A percentile compares a stretch with the other conserved stretches of the same genome.
Evolutionary conservation across 2,797 vertebrate genomes (phyloP).

Genomic region (Octomys mimax): DNA sequence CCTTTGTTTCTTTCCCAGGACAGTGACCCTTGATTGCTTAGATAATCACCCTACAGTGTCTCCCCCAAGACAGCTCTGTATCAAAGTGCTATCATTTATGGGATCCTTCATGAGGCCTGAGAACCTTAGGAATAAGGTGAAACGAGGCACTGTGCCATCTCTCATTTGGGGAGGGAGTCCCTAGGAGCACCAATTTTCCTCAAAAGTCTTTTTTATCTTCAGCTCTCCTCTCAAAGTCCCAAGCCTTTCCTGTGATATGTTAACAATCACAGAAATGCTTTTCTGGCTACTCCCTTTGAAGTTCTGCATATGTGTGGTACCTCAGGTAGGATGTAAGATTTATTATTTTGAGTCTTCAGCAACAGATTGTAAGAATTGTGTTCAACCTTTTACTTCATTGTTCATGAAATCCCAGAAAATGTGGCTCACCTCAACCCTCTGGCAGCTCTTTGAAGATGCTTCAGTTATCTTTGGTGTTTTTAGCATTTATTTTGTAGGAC

Average conservation of each 20-base stretch:
- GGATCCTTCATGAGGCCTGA: background rate
- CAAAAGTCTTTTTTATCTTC: background rate
- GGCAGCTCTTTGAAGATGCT: background rate
- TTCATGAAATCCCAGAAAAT: background rate
- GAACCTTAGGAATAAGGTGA: background rate
- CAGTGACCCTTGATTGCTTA: constrained; percentile 1
- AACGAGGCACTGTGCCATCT: background rate
- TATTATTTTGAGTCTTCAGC: constrained; percentile 9
- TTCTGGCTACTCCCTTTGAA: background rate
- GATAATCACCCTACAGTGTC: background rate
- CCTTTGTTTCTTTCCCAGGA: background rate
- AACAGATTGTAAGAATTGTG: constrained; percentile 1
- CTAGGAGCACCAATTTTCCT: background rate
- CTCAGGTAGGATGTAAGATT: constrained; percentile 7
- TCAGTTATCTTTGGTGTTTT: background rate
- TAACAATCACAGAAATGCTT: background rate
- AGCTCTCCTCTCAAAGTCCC: background rate
- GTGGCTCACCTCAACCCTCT: background rate
- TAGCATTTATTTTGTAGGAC: background rate
- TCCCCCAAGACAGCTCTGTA: background rate
- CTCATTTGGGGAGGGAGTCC: background rate
- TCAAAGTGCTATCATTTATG: background rate
- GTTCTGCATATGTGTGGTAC: background rate
- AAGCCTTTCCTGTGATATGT: background rate
- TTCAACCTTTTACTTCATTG: constrained; percentile 26